Conservation (phyloP, 1,140 invertebrate species). For the Antheraea mylitta region DNA sequence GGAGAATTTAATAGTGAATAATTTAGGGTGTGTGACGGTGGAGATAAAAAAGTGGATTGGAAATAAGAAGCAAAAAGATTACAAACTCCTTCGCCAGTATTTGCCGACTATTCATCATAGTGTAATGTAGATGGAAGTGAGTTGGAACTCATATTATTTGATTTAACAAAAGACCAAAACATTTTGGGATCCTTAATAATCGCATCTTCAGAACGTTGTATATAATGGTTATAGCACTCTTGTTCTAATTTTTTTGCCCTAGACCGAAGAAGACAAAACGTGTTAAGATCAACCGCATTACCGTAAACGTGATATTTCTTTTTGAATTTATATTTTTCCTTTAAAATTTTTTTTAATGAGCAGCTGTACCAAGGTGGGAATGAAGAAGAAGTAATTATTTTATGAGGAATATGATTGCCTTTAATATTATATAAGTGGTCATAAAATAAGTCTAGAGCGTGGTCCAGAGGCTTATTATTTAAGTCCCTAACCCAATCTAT, state of each 20-base stretch:
- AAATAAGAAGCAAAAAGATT: slow-evolving; percentile 14
- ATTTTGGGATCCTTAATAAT: slow-evolving; percentile 23
- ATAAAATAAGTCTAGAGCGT: slow-evolving; percentile 21
- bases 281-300: slow-evolving; percentile 15
- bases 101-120: slow-evolving; percentile 13
- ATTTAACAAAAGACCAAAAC: slow-evolving; percentile 29
- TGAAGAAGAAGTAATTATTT: not conserved
- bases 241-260: slow-evolving; percentile 13
- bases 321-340: slow-evolving; percentile 28
- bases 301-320: slow-evolving; percentile 23
- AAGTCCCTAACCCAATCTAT: slow-evolving; percentile 12
- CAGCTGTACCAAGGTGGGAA: slow-evolving; percentile 27
- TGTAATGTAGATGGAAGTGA: slow-evolving; percentile 13
- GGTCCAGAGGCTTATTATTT: slow-evolving; percentile 8
- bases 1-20: not conserved
- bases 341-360: slow-evolving; percentile 22
- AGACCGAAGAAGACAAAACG: slow-evolving; percentile 11
- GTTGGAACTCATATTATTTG: slow-evolving; percentile 13
- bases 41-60: slow-evolving; percentile 17
- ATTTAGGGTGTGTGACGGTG: not conserved
- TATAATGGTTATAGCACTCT: slow-evolving; percentile 25
- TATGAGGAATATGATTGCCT: slow-evolving; percentile 11
- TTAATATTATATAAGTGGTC: not conserved
- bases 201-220: slow-evolving; percentile 17
- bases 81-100: slow-evolving; percentile 20